phyloP scores from a whole-genome alignment of 2,797 vertebrate species.

The Chloroceryle amazona region DNA sequence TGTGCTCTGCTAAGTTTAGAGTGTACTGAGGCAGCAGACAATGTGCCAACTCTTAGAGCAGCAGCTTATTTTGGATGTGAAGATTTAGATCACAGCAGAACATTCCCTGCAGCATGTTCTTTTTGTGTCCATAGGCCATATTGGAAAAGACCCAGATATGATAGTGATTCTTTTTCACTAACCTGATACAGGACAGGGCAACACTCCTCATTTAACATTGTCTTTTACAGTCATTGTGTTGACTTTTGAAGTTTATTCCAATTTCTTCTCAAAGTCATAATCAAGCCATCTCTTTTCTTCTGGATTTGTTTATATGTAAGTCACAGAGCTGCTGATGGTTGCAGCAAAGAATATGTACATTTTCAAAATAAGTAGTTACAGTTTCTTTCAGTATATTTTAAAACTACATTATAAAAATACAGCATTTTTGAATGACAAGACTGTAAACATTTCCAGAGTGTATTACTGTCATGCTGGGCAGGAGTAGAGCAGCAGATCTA shows the following conservation, averaged over 20 bases:
- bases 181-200: not conserved
- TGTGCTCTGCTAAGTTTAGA: not conserved
- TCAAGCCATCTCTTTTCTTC: not conserved
- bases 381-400: not conserved
- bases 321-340: not conserved
- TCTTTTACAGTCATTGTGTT: not conserved
- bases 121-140: not conserved
- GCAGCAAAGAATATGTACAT: fast-evolving
- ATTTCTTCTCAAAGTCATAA: not conserved
- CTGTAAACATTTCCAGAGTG: not conserved
- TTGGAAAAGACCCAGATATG: not conserved
- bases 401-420: not conserved
- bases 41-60: not conserved
- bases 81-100: not conserved
- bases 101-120: not conserved
- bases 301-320: not conserved
- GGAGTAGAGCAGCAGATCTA: not conserved
- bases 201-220: not conserved
- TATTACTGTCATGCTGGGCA: not conserved
- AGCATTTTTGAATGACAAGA: not conserved
- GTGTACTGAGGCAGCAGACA: not conserved
- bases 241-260: not conserved
- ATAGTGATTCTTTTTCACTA: not conserved
- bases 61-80: not conserved
- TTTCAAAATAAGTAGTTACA: not conserved